Conservation (phyloP, 2,888 invertebrate species). For the Pedicia rivosa region DNA sequence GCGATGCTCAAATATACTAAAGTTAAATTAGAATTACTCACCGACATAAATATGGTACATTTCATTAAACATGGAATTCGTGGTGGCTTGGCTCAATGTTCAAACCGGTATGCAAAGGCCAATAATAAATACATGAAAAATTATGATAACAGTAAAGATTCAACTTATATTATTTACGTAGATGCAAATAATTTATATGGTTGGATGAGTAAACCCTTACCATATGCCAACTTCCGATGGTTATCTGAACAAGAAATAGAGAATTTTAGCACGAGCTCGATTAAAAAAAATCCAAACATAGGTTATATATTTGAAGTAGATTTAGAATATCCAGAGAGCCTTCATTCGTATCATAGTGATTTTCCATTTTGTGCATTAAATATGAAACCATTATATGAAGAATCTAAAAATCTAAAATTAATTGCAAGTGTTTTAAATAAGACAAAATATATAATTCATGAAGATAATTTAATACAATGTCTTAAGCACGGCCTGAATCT, state of each 20-base stretch:
- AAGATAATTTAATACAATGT: slow-evolving; percentile 17
- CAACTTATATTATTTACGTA: slow-evolving; percentile 9
- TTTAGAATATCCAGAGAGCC: slow-evolving; percentile 11
- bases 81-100: slow-evolving; percentile 8
- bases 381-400: slow-evolving; percentile 15
- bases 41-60: slow-evolving; percentile 8
- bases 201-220: slow-evolving; percentile 15
- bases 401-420: slow-evolving; percentile 13
- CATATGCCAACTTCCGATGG: slow-evolving; percentile 15
- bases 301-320: slow-evolving; percentile 23
- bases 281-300: no score
- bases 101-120: slow-evolving; percentile 7
- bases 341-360: slow-evolving; percentile 20
- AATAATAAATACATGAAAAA: slow-evolving; percentile 5
- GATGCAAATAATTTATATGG: slow-evolving; percentile 16
- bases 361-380: slow-evolving; percentile 19
- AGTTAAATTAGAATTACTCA: slow-evolving; percentile 9
- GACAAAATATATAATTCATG: no score
- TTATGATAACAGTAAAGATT: slow-evolving; percentile 2
- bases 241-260: slow-evolving; percentile 11
- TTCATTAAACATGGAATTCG: slow-evolving; percentile 7
- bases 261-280: slow-evolving; percentile 16
- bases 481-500: slow-evolving; percentile 17
- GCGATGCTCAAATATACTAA: slow-evolving; percentile 17
- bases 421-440: slow-evolving; percentile 14